Evolutionary conservation across 2,113 vertebrate genomes (phyloP), one percentile per base, ranked within the genome.

Genomic region (Xyrauchen texanus): DNA sequence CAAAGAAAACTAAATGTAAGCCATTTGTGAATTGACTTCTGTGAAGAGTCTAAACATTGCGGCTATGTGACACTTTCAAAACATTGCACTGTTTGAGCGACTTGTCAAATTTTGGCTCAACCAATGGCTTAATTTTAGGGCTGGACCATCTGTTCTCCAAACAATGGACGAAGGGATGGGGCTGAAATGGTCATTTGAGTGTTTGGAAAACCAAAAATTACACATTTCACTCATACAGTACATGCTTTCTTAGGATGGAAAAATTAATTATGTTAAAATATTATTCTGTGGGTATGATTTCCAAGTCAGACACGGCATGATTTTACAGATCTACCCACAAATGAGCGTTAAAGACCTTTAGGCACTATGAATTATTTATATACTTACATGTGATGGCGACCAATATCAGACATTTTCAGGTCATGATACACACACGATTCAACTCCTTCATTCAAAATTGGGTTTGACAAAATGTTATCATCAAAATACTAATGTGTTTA

Each of bases 221-320:
- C 13, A n/a, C n/a, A 7, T n/a, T 58, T 58, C 13, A 58, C 13
- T n/a, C 13, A 58, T 58, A 34, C 21, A 34, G 3, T 58, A 15
- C 55, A 58, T 7, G 13, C 13, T 7, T n/a, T 58, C 55, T 58
- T 7, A 15, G 55, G 13, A 58, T 58, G n/a, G 2, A n/a, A 11
- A 13, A 58, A n/a, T 15, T 58, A 58, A 58, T 58, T 58, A 58
- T 58, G 55, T 58, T n/a, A 58, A 58, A 58, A 58, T 58, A 58
- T 58, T 58, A 58, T 58, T 1, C 21, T 34, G 21, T 34, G 21
- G 21, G 1, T 34, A 34, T 34, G 1, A 34, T 34, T 34, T 58
- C 55, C 55, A 58, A n/a, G 51, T 10, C 51, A 53, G 10, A 53
- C 8, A 10, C 9, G 2, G 55, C 55, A 58, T n/a, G 55, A 58